Evolutionary conservation across 1,140 invertebrate species (phyloP), one percentile per base, ranked within the genome.

Genomic region (Adelges cooleyi): DNA sequence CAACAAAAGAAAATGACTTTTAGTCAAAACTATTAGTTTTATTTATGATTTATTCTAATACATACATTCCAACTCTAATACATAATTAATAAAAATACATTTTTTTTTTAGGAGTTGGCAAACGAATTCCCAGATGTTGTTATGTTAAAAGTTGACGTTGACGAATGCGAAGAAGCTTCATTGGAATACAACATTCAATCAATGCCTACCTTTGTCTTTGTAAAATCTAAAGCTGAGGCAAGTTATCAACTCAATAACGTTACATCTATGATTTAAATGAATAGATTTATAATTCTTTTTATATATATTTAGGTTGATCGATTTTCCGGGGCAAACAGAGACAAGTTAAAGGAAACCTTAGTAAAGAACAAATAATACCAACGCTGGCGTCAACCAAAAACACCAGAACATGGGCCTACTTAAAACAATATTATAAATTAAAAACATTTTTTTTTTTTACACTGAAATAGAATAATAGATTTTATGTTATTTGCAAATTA

Each of bases 121-220:
- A 66, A 74, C 67, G 72, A 77, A 56, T 72, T 70, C 66, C 69
- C 71, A 3, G 75, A 84, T 71, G 80, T 86, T n/a, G 68, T 84
- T 3, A 84, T 86, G 69, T 68, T 81, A 3, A 84, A 85, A 73
- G 84, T 92, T 20, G 91, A 95, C 77, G 90, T 96, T 2, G 92
- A 96, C 72, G 87, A 92, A 69, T 84, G 83, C 72, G 90, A 91
- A 73, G 89, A 92, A 18, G 76, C 94, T 54, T 86, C 87, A 10
- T 77, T 79, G 53, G 80, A 87, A 65, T 93, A 92, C 76, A 80
- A 86, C 68, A 85, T 96, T 69, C 80, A 80, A 68, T 89, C 88
- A 52, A 95, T 95, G 92, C 93, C 93, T 46, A 95, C 92, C 1
- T 96, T 96, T 74, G 75, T 94, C 22, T 93, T 95, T 74, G 78